Evolutionary conservation across 2,888 invertebrate species (phyloP), one percentile per base, ranked within the genome.

Genomic region (Dryobota labecula): DNA sequence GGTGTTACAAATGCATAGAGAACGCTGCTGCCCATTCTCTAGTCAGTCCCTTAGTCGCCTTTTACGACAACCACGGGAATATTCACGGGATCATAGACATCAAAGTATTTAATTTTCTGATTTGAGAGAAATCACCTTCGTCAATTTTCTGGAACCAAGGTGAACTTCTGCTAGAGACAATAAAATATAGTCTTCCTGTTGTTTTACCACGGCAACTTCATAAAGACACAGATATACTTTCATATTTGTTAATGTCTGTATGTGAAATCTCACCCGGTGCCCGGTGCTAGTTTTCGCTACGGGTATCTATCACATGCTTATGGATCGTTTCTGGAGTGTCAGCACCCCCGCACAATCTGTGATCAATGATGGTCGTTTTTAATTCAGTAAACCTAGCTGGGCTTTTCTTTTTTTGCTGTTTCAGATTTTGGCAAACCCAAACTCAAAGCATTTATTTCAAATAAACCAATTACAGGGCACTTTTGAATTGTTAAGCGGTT

Each of bases 261-360:
- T 24, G 36, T 68, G 49, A 41, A 66, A 20, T 69, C 20, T 67
- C 20, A 11, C 20, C 41, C 33, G 13, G 15, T 41, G 24, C 9
- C 41, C 1, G 18, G n/a, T n/a, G n/a, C n/a, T n/a, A 41, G 67
- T 67, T 67, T 66, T 49, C 49, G 38, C 49, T 38, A n/a, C 18
- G 13, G 2, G 8, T 56, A 76, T 74, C 36, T 68, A 67, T 68
- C 67, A 68, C 41, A 30, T 24, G 53, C 45, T 67, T 36, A 67
- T 43, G 47, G 47, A 11, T n/a, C 47, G 76, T 75, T 66, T 66
- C 76, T 75, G 68, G 73, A 47, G 43, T 60, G 58, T 60, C 76
- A 56, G 68, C 45, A 47, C 49, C 54, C 47, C 27, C 33, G 20
- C 27, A 27, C 54, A 73, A 56, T 56, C 72, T 49, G 38, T 74